phyloP scores from a whole-genome alignment of 2,888 invertebrate genomes.

The Sesia bembeciformis region DNA sequence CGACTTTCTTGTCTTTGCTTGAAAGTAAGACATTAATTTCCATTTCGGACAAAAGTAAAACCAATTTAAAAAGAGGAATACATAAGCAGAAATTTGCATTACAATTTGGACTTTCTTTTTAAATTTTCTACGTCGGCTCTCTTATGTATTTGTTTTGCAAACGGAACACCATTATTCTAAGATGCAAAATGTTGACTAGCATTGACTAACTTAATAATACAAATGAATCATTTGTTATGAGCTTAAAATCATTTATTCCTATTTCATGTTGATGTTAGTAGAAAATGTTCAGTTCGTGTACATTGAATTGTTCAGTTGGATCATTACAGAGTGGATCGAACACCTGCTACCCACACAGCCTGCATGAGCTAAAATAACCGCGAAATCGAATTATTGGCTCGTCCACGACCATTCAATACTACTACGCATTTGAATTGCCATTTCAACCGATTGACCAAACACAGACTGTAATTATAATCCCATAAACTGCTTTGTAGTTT shows the following conservation, averaged over 20 bases:
- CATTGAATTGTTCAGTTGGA: slow-evolving; percentile 41
- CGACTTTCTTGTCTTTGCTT: slow-evolving; percentile 38
- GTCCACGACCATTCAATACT: slow-evolving; percentile 45
- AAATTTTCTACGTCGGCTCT: slow-evolving; percentile 26
- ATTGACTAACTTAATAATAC: too few relatives aligned
- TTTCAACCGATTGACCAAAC: slow-evolving; percentile 37
- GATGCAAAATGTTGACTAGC: too few relatives aligned
- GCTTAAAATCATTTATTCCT: too few relatives aligned
- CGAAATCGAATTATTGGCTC: slow-evolving; percentile 64
- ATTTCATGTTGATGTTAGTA: not conserved
- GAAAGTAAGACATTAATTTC: slow-evolving; percentile 58
- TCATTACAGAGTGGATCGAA: slow-evolving; percentile 36
- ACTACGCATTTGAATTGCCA: slow-evolving; percentile 42
- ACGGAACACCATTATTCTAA: not conserved
- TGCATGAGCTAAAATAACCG: slow-evolving; percentile 61
- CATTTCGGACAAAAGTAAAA: slow-evolving; percentile 51
- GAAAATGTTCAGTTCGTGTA: slow-evolving; percentile 1
- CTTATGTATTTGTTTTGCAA: not conserved
- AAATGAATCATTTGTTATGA: slow-evolving; percentile 5
- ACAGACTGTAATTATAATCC: slow-evolving; percentile 34
- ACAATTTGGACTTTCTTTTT: slow-evolving; percentile 37
- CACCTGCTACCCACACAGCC: slow-evolving; percentile 50
- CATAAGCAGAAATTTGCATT: slow-evolving; percentile 54
- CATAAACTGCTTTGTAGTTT: not conserved
- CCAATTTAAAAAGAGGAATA: slow-evolving; percentile 54